Evolutionary conservation across 23 tunicate genomes (phyloP).

Genomic region (Botrylloides violaceus): DNA sequence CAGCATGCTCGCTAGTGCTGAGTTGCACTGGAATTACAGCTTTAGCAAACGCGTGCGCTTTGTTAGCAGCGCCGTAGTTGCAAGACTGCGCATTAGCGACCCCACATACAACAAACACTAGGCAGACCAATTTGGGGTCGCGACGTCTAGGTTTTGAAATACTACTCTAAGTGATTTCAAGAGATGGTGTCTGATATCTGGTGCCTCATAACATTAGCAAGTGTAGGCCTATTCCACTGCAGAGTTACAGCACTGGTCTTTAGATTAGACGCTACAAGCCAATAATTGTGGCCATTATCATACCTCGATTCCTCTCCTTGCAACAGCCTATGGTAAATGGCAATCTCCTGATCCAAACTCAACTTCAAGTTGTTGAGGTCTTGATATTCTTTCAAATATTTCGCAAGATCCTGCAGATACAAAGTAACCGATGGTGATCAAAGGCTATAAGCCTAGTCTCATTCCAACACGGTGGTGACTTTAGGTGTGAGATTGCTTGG

Average conservation of each 20-base stretch:
- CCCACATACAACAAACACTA: too few species aligned
- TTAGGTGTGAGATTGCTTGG: not conserved
- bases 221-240: not conserved
- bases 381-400: constrained; percentile 72
- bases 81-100: too few species aligned
- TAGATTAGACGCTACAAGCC: not conserved
- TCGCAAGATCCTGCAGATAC: constrained; percentile 59
- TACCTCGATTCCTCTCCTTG: constrained; percentile 61
- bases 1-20: too few species aligned
- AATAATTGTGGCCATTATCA: not conserved
- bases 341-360: constrained; percentile 79
- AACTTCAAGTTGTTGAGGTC: constrained; percentile 44
- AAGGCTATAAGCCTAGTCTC: not conserved
- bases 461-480: not conserved
- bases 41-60: too few species aligned
- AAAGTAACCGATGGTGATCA: constrained; percentile 13
- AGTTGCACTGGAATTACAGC: too few species aligned
- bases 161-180: too few species aligned
- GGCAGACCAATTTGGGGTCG: too few species aligned
- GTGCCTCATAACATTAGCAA: not conserved
- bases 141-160: too few species aligned
- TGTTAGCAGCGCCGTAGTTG: too few species aligned
- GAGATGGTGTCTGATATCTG: too few species aligned
- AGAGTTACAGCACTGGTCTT: not conserved
- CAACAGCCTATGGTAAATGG: constrained; percentile 64